These are phyloP conservation scores for Amblyornis subalaris DNA, from an alignment of 2,113 vertebrate species.

Conservation along the genomic window DNA sequence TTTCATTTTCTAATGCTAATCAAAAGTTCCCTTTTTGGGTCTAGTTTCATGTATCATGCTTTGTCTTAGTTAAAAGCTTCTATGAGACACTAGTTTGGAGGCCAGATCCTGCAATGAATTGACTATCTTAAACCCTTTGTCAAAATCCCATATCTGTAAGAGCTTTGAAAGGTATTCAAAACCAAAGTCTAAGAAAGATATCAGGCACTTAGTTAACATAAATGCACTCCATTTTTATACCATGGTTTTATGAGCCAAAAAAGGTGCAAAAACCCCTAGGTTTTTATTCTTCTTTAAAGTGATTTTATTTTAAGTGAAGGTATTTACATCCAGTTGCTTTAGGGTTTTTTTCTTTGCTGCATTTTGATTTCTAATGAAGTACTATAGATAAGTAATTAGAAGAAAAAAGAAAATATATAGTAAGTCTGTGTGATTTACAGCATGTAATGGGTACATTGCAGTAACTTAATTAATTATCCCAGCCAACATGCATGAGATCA, in stretches of 20 bases:
- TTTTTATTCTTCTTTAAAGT: background rate
- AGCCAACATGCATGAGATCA: background rate
- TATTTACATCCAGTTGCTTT: background rate
- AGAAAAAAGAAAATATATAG: background rate
- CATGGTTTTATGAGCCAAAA: background rate
- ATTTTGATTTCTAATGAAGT: background rate
- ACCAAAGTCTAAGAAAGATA: background rate
- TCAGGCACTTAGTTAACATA: background rate
- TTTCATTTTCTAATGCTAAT: background rate
- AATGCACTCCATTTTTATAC: background rate
- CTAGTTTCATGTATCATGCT: background rate
- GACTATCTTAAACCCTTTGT: background rate
- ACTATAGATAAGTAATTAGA: background rate
- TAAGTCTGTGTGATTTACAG: background rate
- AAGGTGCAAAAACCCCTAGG: background rate
- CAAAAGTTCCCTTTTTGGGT: background rate
- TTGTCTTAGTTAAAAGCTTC: background rate
- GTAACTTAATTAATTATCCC: background rate
- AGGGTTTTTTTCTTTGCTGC: background rate
- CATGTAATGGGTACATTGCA: background rate
- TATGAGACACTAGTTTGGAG: background rate
- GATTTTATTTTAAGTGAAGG: background rate
- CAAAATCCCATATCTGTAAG: background rate
- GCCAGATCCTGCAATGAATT: background rate
- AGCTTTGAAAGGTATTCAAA: background rate